Evolutionary conservation across 1,140 invertebrate species (phyloP).

Genomic region (Drosophila obscura): DNA sequence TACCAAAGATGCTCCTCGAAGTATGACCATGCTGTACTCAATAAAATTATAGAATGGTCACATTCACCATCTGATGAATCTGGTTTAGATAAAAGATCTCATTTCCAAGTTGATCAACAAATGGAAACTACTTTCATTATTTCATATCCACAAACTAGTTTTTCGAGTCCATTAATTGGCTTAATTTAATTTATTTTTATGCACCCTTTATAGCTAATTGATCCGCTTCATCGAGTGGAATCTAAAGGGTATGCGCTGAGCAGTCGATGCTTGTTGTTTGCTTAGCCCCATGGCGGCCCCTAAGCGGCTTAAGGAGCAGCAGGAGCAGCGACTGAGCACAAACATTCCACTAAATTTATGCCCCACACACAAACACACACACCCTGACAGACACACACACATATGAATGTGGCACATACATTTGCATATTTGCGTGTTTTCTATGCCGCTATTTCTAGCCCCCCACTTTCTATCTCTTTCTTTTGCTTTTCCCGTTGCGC

Average conservation of each 20-base stretch:
- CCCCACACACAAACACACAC: constrained; percentile 31
- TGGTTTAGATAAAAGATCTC: too few species aligned
- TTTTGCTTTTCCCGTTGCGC: constrained; percentile 59
- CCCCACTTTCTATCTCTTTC: neutral
- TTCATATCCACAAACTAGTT: too few species aligned
- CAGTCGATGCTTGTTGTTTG: constrained; percentile 60
- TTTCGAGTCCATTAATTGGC: too few species aligned
- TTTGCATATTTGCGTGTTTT: constrained; percentile 81
- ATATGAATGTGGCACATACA: constrained; percentile 46
- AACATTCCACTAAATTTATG: constrained; percentile 48
- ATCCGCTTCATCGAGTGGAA: neutral
- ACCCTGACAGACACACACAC: constrained; percentile 2
- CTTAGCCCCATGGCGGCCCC: constrained; percentile 66
- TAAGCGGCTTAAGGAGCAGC: constrained; percentile 76
- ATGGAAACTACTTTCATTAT: too few species aligned
- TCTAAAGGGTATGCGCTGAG: constrained; percentile 48
- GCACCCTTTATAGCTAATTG: neutral
- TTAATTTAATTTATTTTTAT: neutral
- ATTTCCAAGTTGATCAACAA: too few species aligned
- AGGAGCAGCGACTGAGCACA: constrained; percentile 37
- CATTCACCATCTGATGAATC: too few species aligned
- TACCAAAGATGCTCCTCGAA: too few species aligned
- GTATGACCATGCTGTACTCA: too few species aligned
- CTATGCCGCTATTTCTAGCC: constrained; percentile 55
- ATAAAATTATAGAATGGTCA: neutral